These are phyloP conservation scores for Rafetus swinhoei DNA, from an alignment of 2,113 vertebrate species.

Conservation along the genomic window DNA sequence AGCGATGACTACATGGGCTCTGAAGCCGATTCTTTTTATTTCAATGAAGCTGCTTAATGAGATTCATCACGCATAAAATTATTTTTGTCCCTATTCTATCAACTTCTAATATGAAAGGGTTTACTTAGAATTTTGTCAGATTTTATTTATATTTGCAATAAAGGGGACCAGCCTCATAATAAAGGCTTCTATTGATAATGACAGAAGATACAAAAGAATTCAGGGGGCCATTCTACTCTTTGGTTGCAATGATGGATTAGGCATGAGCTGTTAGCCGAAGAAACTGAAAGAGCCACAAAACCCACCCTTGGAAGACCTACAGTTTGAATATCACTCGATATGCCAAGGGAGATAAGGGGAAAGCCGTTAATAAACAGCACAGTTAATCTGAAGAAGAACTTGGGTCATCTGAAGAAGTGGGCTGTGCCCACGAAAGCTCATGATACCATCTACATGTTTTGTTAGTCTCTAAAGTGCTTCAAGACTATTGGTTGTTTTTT, in stretches of 20 bases:
- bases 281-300: not conserved
- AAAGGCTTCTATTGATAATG: conserved; percentile 69
- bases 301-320: not conserved
- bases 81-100: conserved; percentile 74
- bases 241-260: conserved; percentile 29
- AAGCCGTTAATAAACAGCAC: conserved; percentile 29
- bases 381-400: not conserved
- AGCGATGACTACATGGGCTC: not conserved
- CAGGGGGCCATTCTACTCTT: not conserved
- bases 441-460: too few relatives aligned
- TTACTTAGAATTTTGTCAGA: conserved; percentile 73
- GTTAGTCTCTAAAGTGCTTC: too few relatives aligned
- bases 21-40: conserved; percentile 66
- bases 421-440: too few relatives aligned
- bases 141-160: conserved; percentile 76
- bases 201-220: conserved; percentile 58
- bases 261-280: not conserved
- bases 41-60: conserved; percentile 71
- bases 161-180: conserved; percentile 58
- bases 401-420: too few relatives aligned
- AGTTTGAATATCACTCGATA: conserved; percentile 42
- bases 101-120: conserved; percentile 66
- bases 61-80: conserved; percentile 82
- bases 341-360: not conserved
- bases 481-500: too few relatives aligned